Percentiles rank a stretch among this genome's conserved stretches.
These are phyloP conservation scores for Drosophila willistoni DNA, from an alignment of 1,140 invertebrate genomes.

Conservation along the genomic window DNA sequence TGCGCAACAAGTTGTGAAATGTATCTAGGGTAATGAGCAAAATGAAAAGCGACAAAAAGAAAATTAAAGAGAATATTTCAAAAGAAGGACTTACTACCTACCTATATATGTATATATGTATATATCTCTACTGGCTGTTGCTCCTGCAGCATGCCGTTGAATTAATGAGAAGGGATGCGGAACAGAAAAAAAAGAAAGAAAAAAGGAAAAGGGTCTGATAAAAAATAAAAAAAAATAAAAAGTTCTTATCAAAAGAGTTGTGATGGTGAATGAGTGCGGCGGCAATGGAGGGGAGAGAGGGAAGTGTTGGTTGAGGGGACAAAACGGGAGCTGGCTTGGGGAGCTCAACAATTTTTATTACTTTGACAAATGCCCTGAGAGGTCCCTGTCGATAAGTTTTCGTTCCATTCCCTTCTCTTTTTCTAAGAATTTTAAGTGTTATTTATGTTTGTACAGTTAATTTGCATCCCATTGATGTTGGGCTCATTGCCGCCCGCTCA, in stretches of 20 bases:
- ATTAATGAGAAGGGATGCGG: slow-evolving; percentile 64
- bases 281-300: neutral
- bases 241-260: slow-evolving; percentile 22
- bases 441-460: slow-evolving; percentile 82
- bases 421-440: slow-evolving; percentile 76
- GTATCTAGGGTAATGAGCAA: slow-evolving; percentile 69
- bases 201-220: neutral
- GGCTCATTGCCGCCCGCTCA: slow-evolving; percentile 39
- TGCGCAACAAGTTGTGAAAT: slow-evolving; percentile 62
- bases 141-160: slow-evolving; percentile 53
- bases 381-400: slow-evolving; percentile 9
- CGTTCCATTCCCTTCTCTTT: slow-evolving; percentile 30
- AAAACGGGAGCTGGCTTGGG: slow-evolving; percentile 11
- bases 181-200: neutral
- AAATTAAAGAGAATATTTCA: slow-evolving; percentile 19
- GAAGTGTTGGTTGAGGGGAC: neutral
- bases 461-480: slow-evolving; percentile 79
- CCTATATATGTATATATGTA: no score
- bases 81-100: slow-evolving; percentile 10
- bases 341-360: slow-evolving; percentile 76
- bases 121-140: no score
- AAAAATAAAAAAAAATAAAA: slow-evolving; percentile 45
- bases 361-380: slow-evolving; percentile 70
- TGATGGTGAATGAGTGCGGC: slow-evolving; percentile 6
- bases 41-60: slow-evolving; percentile 15